phyloP scores from a whole-genome alignment of 2,888 invertebrate genomes.

The Lingula anatina region DNA sequence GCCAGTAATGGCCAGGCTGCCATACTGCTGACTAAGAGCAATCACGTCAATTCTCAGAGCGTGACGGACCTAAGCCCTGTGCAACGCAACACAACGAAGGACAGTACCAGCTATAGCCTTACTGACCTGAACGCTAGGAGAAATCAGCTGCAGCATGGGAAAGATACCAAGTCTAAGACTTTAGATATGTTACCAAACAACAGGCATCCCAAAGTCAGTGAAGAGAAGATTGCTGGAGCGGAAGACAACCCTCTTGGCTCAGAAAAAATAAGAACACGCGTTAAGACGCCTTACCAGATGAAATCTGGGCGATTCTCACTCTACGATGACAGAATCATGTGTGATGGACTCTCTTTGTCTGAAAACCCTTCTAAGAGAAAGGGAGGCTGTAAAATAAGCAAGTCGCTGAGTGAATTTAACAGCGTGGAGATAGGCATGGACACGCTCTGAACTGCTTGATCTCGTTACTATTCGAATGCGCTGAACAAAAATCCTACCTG shows the following conservation, averaged over 20 bases:
- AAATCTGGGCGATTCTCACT: slow-evolving; percentile 65
- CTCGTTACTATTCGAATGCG: too few relatives aligned
- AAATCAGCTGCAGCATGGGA: slow-evolving; percentile 13
- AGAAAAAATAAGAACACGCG: slow-evolving; percentile 29
- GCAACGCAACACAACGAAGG: background rate
- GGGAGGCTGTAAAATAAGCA: too few relatives aligned
- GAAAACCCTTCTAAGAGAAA: too few relatives aligned
- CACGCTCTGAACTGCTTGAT: too few relatives aligned
- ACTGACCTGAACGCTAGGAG: background rate
- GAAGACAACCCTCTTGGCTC: slow-evolving; percentile 11
- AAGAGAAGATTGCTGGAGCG: background rate
- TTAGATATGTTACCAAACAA: too few relatives aligned
- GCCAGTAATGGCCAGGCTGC: slow-evolving; percentile 11
- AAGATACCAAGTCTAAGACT: slow-evolving; percentile 14
- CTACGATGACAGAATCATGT: slow-evolving; percentile 86
- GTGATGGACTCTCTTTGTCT: too few relatives aligned
- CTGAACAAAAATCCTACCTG: too few relatives aligned
- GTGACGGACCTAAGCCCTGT: slow-evolving; percentile 28
- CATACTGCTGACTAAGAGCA: slow-evolving; percentile 9
- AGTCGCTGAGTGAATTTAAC: too few relatives aligned
- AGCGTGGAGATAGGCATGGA: too few relatives aligned
- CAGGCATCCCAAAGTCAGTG: too few relatives aligned
- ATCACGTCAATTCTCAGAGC: slow-evolving; percentile 21
- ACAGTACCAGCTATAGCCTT: too few relatives aligned
- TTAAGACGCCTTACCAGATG: slow-evolving; percentile 30